Evolutionary conservation across 2,888 invertebrate species (phyloP), one percentile per base, ranked within the genome.

Genomic region (Antitype chi): DNA sequence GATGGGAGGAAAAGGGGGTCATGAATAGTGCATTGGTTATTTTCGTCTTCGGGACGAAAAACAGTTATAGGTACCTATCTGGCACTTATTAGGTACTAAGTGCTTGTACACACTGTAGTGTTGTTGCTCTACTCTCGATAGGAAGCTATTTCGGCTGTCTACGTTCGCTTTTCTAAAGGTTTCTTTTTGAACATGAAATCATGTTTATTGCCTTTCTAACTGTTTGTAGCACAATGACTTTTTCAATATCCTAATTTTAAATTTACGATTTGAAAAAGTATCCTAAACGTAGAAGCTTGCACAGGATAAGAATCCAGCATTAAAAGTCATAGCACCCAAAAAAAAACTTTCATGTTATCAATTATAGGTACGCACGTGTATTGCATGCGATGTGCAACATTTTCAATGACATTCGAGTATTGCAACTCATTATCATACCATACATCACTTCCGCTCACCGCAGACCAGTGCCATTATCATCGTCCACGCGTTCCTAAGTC

Each of bases 401-500:
- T 53, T 74, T 17, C 13, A 25, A 59, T 64, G 6, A 59, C 20
- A 76, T 59, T 59, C 11, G 23, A 7, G 47, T 25, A 23, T 43
- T 52, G 17, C n/a, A 55, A 55, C 23, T 67, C 25, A 25, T 67
- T 57, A 73, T 38, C 62, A 66, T 11, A 69, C n/a, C n/a, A 7
- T 57, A 52, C 63, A 52, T 68, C 55, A 85, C 66, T 66, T 81
- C 84, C 85, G 74, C 15, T 74, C 71, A 82, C 77, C 82, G 74
- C 77, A 72, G 74, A 74, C 68, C 74, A 55, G 67, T 52, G 38
- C 25, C 53, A 55, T n/a, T 43, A 23, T 84, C 69, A 80, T 74
- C 83, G 43, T 6, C 9, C 20, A 20, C 17, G 17, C n/a, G 28
- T 15, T 20, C 15, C 32, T 25, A 47, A 43, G n/a, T 59, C 47